Percentiles rank a stretch among this genome's conserved stretches.
phyloP scores from a whole-genome alignment of 2,888 invertebrate species.

The Masnerella sp. region DNA sequence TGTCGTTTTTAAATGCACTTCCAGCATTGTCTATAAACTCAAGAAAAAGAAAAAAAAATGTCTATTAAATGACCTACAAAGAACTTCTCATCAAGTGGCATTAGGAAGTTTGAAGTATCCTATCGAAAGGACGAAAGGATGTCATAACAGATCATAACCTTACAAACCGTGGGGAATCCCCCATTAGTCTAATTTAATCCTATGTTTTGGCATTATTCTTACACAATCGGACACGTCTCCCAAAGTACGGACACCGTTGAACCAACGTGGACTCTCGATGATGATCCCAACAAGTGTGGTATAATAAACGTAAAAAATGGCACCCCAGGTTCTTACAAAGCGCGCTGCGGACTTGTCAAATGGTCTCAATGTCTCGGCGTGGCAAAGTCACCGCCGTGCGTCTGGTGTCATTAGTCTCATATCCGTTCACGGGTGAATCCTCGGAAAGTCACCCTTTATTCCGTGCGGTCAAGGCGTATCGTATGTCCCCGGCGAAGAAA shows the following conservation, averaged over 20 bases:
- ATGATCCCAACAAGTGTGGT: conserved; percentile 22
- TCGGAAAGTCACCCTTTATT: conserved; percentile 62
- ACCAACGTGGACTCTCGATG: conserved; percentile 2
- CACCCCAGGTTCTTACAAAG: conserved; percentile 25
- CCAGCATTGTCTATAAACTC: no score
- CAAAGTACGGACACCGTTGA: conserved; percentile 15
- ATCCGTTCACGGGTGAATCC: conserved; percentile 61
- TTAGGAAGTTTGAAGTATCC: no score
- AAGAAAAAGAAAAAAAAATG: no score
- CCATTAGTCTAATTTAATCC: conserved; percentile 10
- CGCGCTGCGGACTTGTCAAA: conserved; percentile 40
- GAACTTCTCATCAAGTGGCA: no score
- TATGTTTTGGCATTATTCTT: conserved; percentile 1
- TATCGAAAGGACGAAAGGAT: no score
- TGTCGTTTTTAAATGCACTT: no score
- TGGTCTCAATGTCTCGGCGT: conserved; percentile 46
- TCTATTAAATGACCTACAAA: no score
- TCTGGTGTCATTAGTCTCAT: conserved; percentile 62
- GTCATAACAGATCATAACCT: no score
- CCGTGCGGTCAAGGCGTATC: conserved; percentile 62
- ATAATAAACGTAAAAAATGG: conserved; percentile 30
- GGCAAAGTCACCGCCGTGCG: conserved; percentile 56
- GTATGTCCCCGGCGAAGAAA: conserved; percentile 60
- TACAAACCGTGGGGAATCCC: no score
- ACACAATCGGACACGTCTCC: conserved; percentile 1